Evolutionary conservation across 2,888 invertebrate species (phyloP).

Genomic region (Epirrita christyi): DNA sequence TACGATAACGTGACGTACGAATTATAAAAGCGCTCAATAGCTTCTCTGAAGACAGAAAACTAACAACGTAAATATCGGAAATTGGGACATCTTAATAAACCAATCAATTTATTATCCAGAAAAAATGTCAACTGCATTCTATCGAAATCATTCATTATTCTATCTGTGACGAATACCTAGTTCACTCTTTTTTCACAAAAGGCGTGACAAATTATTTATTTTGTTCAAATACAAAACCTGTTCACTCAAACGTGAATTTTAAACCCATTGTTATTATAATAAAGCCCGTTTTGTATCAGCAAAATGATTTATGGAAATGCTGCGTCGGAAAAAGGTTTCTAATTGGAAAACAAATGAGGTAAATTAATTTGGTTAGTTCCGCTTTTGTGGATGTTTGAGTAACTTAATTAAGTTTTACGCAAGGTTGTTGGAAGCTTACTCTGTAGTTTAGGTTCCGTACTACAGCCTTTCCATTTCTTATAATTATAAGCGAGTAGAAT

Average conservation of each 20-base stretch:
- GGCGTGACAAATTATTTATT: conserved; percentile 10
- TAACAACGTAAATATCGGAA: too few species aligned
- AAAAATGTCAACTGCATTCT: too few species aligned
- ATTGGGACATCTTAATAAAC: too few species aligned
- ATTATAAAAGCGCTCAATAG: too few species aligned
- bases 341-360: conserved; percentile 41
- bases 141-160: not conserved
- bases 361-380: conserved; percentile 40
- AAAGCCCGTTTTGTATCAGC: conserved; percentile 34
- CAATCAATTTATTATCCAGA: too few species aligned
- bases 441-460: not conserved
- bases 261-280: conserved; percentile 31
- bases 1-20: too few species aligned
- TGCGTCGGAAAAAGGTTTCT: conserved; percentile 35
- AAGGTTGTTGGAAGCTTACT: not conserved
- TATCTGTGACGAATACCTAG: not conserved
- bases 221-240: conserved; percentile 26
- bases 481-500: too few species aligned
- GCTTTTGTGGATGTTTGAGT: conserved; percentile 34
- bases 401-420: conserved; percentile 29
- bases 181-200: not conserved
- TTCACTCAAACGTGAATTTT: conserved; percentile 33
- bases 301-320: conserved; percentile 34
- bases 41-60: too few species aligned
- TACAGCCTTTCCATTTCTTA: too few species aligned